Percentiles rank a stretch among this genome's conserved stretches.
phyloP scores from a whole-genome alignment of 2,888 invertebrate species.

The Pristionchus exspectatus region DNA sequence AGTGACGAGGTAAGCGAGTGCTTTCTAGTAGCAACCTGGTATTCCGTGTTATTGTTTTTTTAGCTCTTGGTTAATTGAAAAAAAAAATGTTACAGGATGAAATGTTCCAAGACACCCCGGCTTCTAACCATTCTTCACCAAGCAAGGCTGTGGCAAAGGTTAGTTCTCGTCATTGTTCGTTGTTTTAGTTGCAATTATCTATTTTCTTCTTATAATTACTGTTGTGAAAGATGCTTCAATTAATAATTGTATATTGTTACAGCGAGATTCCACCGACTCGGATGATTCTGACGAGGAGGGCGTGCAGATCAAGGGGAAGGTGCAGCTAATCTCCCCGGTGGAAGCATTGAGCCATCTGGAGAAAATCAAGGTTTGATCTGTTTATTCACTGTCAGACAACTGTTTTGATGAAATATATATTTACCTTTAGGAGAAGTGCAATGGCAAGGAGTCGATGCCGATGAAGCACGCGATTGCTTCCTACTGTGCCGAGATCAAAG shows the following conservation, averaged over 20 bases:
- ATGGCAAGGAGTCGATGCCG: neutral
- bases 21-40: neutral
- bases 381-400: neutral
- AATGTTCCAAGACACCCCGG: neutral
- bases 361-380: neutral
- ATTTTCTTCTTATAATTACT: too few species aligned
- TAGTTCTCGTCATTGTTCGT: neutral
- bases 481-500: neutral
- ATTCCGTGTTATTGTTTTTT: neutral
- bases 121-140: neutral
- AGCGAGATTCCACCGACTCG: neutral
- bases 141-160: neutral
- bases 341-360: neutral
- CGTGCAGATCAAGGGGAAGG: slow-evolving; percentile 1
- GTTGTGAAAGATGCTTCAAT: neutral
- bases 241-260: neutral
- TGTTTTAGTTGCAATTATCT: neutral
- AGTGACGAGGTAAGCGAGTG: neutral
- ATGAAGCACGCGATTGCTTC: slow-evolving; percentile 5
- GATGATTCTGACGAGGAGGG: slow-evolving; percentile 11
- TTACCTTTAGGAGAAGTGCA: neutral
- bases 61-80: neutral
- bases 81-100: neutral
- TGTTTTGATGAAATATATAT: neutral
- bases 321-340: neutral